These are phyloP conservation scores for Drosophila quinaria DNA, from an alignment of 2,888 invertebrate genomes.

Conservation along the genomic window DNA sequence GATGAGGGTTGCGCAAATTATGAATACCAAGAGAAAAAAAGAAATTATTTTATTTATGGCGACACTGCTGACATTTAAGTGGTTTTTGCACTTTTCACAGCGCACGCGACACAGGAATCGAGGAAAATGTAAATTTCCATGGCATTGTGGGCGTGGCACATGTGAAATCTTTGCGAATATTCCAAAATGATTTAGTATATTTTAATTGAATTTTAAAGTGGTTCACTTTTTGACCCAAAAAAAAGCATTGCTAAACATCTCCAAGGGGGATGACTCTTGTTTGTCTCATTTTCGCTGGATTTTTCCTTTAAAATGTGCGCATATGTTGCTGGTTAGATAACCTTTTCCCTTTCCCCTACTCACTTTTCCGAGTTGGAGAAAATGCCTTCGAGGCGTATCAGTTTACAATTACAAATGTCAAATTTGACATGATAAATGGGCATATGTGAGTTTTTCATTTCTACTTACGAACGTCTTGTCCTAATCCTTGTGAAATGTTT, in stretches of 20 bases:
- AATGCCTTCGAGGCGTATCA: constrained; percentile 72
- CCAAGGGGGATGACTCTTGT: constrained; percentile 7
- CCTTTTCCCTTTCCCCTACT: neutral
- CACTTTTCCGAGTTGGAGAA: neutral
- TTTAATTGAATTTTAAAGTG: constrained; percentile 80
- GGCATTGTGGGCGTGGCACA: constrained; percentile 56
- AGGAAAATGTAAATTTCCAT: constrained; percentile 57
- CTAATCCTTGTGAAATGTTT: constrained; percentile 38
- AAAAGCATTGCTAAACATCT: constrained; percentile 18
- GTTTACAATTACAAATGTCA: constrained; percentile 81
- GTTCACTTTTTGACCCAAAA: constrained; percentile 47
- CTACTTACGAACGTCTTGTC: constrained; percentile 21
- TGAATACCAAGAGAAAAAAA: constrained; percentile 12
- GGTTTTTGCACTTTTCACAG: constrained; percentile 74
- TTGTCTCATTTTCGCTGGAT: constrained; percentile 27
- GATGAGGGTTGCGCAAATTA: constrained; percentile 60
- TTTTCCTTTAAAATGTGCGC: constrained; percentile 65
- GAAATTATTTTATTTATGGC: constrained; percentile 75
- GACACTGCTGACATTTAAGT: constrained; percentile 73
- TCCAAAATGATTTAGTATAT: constrained; percentile 63
- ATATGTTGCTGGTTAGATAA: constrained; percentile 59
- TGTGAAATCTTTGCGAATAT: constrained; percentile 38
- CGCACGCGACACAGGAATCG: constrained; percentile 55
- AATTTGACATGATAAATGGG: constrained; percentile 78
- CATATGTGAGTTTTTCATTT: constrained; percentile 68